Evolutionary conservation across 2,113 vertebrate genomes (phyloP).

Genomic region (Uropsilus gracilis): DNA sequence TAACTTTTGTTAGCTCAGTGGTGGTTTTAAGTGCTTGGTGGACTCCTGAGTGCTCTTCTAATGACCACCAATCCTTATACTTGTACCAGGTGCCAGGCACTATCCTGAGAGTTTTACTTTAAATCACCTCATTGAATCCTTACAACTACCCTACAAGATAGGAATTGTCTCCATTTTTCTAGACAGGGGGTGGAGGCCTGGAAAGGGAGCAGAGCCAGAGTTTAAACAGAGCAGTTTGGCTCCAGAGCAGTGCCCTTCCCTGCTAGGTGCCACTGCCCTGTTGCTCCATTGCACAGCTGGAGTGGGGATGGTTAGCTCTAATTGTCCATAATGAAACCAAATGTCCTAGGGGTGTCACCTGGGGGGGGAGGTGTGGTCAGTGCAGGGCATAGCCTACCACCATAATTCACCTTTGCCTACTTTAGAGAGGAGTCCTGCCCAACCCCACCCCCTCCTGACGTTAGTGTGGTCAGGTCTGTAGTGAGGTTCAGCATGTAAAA

Average conservation of each 20-base stretch:
- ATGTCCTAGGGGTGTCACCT: not conserved
- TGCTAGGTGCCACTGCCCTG: accelerated
- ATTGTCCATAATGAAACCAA: not conserved
- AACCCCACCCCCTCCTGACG: not conserved
- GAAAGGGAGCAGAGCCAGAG: not conserved
- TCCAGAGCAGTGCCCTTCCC: not conserved
- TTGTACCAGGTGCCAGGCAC: not conserved
- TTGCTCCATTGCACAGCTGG: not conserved
- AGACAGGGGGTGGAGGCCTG: not conserved
- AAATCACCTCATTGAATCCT: not conserved
- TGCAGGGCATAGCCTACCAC: not conserved
- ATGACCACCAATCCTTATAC: not conserved
- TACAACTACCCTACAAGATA: not conserved
- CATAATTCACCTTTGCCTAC: not conserved
- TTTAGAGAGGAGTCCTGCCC: not conserved
- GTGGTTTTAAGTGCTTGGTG: not conserved
- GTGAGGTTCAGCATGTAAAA: not conserved
- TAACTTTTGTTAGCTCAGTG: not conserved
- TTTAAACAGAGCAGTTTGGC: no score
- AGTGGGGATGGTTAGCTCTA: not conserved
- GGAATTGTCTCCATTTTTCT: not conserved
- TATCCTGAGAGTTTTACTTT: not conserved
- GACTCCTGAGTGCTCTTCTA: not conserved
- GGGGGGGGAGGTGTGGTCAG: not conserved
- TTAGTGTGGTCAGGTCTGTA: not conserved